Base-by-base conservation (phyloP, 2,888 invertebrate species). In the Platycheirus albimanus region DNA sequence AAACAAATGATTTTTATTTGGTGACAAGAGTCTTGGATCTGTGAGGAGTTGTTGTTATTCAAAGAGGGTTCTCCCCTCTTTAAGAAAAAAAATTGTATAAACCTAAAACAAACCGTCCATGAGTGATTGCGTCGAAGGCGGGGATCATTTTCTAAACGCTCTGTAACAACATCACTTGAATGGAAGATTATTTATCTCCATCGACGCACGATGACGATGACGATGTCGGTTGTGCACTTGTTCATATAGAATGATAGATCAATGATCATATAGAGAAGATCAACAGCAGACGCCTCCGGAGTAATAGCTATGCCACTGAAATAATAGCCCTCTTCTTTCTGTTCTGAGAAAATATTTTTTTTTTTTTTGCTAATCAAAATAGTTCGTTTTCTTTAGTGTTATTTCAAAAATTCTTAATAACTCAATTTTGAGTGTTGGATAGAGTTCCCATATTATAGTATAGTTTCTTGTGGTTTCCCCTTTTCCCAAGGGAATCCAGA, bases 1-100 rank as follows among this genome's bases (percentile, higher is more conserved):
- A 61, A 67, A 83, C 83, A 78, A 69, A 81, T 71, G 52, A 77
- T 69, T 78, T 58, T 83, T 78, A 83, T 83, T 83, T 74, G 72
- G 83, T 83, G 83, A 78, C 83, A 83, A 61, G 45, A 30, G 28
- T 43, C 28, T 43, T 43, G 15, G 11, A 43, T 43, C 28, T 56
- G 15, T 38, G 0, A 4, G 30, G 17, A 15, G 6, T 28, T 17
- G 3, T 24, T n/a, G 20, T 30, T 45, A 13, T 41, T 7, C 13
- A 41, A 41, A 4, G 45, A 45, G 61, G 61, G 61, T 54, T 10
- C 43, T 56, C 54, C 38, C 81, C 64, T 63, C 72, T 36, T n/a
- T 20, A 52, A 38, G 28, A 43, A 7, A 38, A 38, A 15, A 28
- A 8, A 54, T 38, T 19, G n/a, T n/a, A n/a, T n/a, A n/a, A n/a